Conservation (phyloP, 2,797 vertebrate species). For the Lithobates pipiens region DNA sequence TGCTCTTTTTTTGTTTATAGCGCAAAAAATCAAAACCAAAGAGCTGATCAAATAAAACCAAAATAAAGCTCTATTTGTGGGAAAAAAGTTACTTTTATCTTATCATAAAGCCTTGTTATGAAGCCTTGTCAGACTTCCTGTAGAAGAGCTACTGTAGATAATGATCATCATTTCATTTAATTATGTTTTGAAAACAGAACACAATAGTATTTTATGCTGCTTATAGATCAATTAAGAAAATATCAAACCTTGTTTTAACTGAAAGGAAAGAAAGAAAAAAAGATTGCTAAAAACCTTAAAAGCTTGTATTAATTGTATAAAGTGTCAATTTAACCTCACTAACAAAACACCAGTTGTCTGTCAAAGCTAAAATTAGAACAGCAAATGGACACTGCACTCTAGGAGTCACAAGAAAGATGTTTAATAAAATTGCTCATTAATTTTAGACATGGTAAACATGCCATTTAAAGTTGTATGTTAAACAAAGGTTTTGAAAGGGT, state of each 20-base stretch:
- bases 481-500: constrained; percentile 48
- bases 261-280: not conserved
- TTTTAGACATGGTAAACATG: constrained; percentile 42
- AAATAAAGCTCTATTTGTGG: no score
- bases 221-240: not conserved
- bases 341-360: not conserved
- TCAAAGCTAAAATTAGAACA: constrained; percentile 38
- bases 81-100: no score
- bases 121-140: no score
- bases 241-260: not conserved
- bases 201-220: not conserved
- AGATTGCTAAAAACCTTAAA: not conserved
- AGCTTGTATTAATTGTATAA: not conserved
- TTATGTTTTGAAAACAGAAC: not conserved
- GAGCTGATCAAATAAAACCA: no score
- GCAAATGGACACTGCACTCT: constrained; percentile 22
- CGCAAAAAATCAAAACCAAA: no score
- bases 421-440: constrained; percentile 44
- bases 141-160: no score
- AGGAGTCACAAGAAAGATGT: constrained; percentile 32
- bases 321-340: not conserved
- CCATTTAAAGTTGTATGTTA: constrained; percentile 51
- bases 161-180: not conserved
- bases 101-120: no score
- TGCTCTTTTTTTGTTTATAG: no score